phyloP scores from a whole-genome alignment of 2,113 vertebrate species.

The Lanius collurio region DNA sequence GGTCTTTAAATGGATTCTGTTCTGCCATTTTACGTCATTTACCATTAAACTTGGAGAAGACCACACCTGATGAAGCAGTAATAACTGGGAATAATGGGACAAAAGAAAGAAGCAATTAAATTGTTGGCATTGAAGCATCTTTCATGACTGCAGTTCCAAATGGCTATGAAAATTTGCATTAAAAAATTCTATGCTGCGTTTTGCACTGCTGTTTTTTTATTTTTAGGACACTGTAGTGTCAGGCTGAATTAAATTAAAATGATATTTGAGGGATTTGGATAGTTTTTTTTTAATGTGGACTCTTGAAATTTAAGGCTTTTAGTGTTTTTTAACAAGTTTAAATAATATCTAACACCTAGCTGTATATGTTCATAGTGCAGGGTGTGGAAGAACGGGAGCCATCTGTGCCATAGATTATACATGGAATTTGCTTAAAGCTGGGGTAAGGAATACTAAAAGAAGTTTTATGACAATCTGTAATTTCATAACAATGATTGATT shows the following conservation, averaged over 20 bases:
- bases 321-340: neutral
- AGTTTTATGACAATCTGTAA: neutral
- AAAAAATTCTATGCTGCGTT: neutral
- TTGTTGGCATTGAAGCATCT: neutral
- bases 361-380: constrained; percentile 84
- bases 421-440: constrained; percentile 98
- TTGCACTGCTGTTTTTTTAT: neutral
- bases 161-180: neutral
- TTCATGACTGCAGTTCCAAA: neutral
- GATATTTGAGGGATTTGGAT: neutral
- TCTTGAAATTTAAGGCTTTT: neutral
- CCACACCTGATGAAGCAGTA: neutral
- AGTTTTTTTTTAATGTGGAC: rapidly evolving
- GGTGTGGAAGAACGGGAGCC: constrained; percentile 97
- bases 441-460: constrained; percentile 78
- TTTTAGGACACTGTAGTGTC: neutral
- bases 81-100: neutral
- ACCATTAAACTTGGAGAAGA: neutral
- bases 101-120: neutral
- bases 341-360: neutral
- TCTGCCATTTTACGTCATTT: neutral
- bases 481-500: neutral
- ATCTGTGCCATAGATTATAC: constrained; percentile 99
- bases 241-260: neutral
- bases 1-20: neutral